Percentiles rank a stretch among this genome's conserved stretches.
Evolutionary conservation across 2,888 invertebrate species (phyloP).

Genomic region (Pherbina coryleti): DNA sequence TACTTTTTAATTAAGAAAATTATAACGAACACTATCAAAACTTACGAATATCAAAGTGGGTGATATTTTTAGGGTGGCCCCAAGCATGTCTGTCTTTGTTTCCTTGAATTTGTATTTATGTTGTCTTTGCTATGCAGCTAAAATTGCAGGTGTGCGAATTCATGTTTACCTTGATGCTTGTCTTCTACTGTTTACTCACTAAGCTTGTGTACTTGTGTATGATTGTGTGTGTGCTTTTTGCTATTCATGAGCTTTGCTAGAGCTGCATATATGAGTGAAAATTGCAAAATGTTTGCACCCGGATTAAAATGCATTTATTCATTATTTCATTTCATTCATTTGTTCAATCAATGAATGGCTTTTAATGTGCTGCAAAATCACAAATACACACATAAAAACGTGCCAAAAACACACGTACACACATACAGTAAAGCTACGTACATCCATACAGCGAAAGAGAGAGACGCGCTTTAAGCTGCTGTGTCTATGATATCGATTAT

Average conservation of each 20-base stretch:
- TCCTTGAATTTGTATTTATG: not conserved
- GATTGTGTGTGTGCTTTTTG: not conserved
- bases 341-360: not conserved
- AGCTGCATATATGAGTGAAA: constrained; percentile 54
- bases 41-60: too few species aligned
- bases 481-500: not conserved
- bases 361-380: not conserved
- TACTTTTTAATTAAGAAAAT: too few species aligned
- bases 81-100: not conserved
- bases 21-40: too few species aligned
- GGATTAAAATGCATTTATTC: constrained; percentile 64
- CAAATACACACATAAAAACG: not conserved
- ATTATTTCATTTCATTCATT: constrained; percentile 51
- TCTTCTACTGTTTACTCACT: not conserved
- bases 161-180: not conserved
- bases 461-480: not conserved
- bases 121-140: not conserved
- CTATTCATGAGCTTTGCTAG: not conserved
- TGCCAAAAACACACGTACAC: not conserved
- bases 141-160: not conserved
- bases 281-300: constrained; percentile 48
- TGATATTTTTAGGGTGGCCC: not conserved
- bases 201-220: not conserved
- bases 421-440: not conserved
- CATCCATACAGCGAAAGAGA: not conserved